Percentiles rank a stretch among this genome's conserved stretches.
Evolutionary conservation across 1,140 invertebrate species (phyloP).

Genomic region (Vollenhovia emeryi): DNA sequence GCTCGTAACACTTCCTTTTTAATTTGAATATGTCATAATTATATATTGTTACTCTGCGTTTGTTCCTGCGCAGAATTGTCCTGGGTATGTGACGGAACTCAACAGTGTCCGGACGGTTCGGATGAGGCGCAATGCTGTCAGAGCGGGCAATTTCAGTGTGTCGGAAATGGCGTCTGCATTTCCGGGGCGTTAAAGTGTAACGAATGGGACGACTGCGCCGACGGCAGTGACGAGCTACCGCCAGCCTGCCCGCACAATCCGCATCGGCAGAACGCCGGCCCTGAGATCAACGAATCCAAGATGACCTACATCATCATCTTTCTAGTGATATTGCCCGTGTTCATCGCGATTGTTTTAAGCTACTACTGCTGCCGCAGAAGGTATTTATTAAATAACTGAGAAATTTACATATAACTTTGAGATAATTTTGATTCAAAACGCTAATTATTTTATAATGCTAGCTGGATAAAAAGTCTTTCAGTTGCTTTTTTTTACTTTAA

Average conservation of each 20-base stretch:
- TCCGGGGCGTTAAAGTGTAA: constrained; percentile 88
- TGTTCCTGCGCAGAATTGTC: constrained; percentile 77
- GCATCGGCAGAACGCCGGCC: constrained; percentile 72
- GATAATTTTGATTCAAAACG: not conserved
- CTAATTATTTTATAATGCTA: not conserved
- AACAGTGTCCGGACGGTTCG: constrained; percentile 90
- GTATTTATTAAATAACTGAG: not conserved
- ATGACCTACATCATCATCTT: constrained; percentile 83
- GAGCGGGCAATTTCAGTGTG: constrained; percentile 88
- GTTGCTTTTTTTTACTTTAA: not conserved
- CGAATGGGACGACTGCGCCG: constrained; percentile 90
- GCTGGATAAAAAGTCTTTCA: not conserved
- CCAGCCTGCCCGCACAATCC: constrained; percentile 85
- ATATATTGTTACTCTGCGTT: not conserved
- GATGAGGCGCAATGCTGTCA: constrained; percentile 89
- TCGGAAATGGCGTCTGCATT: constrained; percentile 87
- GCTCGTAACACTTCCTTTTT: too few species aligned
- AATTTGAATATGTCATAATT: too few species aligned
- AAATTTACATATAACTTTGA: not conserved
- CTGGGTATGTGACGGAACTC: constrained; percentile 90
- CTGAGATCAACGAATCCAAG: constrained; percentile 78
- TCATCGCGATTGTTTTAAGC: constrained; percentile 83
- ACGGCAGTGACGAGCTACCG: constrained; percentile 90
- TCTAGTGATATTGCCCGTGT: constrained; percentile 83
- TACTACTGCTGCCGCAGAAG: constrained; percentile 73